Base-by-base conservation (phyloP, 2,888 invertebrate species). In the Oscheius onirici region DNA sequence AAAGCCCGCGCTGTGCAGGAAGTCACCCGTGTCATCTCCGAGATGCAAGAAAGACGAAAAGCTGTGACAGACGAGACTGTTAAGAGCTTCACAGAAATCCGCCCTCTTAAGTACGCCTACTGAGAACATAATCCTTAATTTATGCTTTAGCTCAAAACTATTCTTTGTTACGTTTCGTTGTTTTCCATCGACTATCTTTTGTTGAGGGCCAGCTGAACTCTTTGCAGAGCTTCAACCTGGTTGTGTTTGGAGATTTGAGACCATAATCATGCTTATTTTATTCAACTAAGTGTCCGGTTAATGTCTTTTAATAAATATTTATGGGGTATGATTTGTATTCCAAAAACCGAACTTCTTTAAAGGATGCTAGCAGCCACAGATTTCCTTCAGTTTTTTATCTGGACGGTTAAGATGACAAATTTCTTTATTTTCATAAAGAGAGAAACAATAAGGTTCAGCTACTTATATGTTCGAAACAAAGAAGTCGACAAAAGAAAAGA, bases 1-100 rank as follows among this genome's bases (percentile, higher is more conserved):
- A 99, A 99, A 89, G 94, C 94, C 87, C 90, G 94, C 80, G 91
- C 97, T 5, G 94, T 97, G 80, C 92, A 71, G 1, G 79, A 93
- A 51, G 90, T 92, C 43, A 86, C 43, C 26, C 65, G 68, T 28
- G 90, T 95, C 74, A 91, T 97, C 0, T 90, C 91, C 34, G 91
- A 91, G 55, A 95, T 97, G 90, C 95, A 97, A 90, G 91, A 92
- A 84, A 90, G 92, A 44, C 90, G 95, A 72, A 91, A 92, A 55
- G 89, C 91, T 76, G 91, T 97, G 67, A 95, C 95, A 0, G 95
- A 97, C 84, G 94, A 95, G 52, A 89, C 92, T 28, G 91, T 97
- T 68, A 91, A 92, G 80, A 90, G 92, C 82, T 99, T 92, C 90
- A 95, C 96, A 92, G 91, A 92, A 75, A 92, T 95, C 54, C 77